Evolutionary conservation across 2,888 invertebrate species (phyloP), one percentile per base, ranked within the genome.

Genomic region (Lasius platythorax): DNA sequence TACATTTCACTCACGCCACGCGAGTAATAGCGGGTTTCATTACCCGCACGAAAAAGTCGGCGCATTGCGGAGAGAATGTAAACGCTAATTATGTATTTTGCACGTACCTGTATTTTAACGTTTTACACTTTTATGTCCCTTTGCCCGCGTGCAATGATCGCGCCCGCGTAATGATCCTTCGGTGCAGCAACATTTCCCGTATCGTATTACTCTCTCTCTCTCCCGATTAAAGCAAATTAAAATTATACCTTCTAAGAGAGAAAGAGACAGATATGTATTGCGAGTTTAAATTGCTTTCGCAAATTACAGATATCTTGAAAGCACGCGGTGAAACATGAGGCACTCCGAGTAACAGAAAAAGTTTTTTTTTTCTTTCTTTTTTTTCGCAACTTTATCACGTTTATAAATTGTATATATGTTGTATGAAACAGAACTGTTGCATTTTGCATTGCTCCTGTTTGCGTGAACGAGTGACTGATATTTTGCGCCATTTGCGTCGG

Each of bases 31-130:
- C 85, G 84, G 92, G 89, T 88, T 92, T 89, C 89, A 90, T 93
- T 89, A 92, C 82, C 88, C 82, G 90, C 90, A 91, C 88, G 91
- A 91, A 90, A 88, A 91, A 89, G 83, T 83, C 83, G 83, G 85
- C 53, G 53, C 83, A 82, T 84, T 50, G 37, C 63, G 81, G 78
- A 82, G 87, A 89, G 89, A 84, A 88, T 88, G 90, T 84, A 84
- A 88, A 91, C 87, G 87, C 78, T 90, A 91, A 93, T 93, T 92
- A 90, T 87, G 91, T 90, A 91, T 90, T 91, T 91, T 90, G 85
- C 86, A 81, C 85, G 83, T 86, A 87, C 83, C 84, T 73, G 81
- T 58, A 74, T 87, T 83, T 90, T 85, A 84, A 76, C 86, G 72
- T 85, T 89, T 53, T 84, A 46, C 63, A 79, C 50, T 58, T 63